Evolutionary conservation across 1,140 invertebrate genomes (phyloP).

Genomic region (Tyrophagus putrescentiae): DNA sequence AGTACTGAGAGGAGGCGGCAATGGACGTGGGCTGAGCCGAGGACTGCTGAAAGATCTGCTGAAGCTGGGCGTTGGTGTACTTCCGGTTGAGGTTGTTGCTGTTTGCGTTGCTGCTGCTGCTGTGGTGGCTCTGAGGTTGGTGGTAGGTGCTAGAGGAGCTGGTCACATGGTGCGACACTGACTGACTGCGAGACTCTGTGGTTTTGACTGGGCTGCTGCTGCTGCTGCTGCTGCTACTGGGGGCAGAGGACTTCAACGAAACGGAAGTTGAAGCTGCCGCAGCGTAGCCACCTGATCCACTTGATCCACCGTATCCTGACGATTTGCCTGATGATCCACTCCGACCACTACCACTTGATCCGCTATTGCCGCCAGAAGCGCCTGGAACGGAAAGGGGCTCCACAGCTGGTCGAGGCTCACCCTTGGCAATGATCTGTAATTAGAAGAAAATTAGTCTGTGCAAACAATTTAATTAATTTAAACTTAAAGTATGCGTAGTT

Average conservation of each 20-base stretch:
- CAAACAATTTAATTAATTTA: too few species aligned
- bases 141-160: too few species aligned
- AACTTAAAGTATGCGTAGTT: slow-evolving; percentile 19
- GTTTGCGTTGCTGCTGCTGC: background rate
- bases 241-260: slow-evolving; percentile 10
- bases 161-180: too few species aligned
- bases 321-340: background rate
- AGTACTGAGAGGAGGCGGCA: background rate
- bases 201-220: too few species aligned
- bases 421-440: slow-evolving; percentile 19
- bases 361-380: background rate
- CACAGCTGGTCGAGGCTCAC: slow-evolving; percentile 13
- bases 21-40: background rate
- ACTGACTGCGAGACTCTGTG: too few species aligned
- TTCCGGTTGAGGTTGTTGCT: background rate
- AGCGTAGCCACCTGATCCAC: background rate
- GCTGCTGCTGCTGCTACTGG: background rate
- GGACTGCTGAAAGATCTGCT: background rate
- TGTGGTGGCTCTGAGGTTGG: background rate
- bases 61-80: background rate
- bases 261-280: slow-evolving; percentile 5
- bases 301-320: background rate
- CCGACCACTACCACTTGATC: background rate
- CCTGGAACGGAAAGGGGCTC: background rate
- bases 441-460: too few species aligned